These are phyloP conservation scores for Cherax destructor DNA, from an alignment of 1,140 invertebrate species.

Conservation along the genomic window DNA sequence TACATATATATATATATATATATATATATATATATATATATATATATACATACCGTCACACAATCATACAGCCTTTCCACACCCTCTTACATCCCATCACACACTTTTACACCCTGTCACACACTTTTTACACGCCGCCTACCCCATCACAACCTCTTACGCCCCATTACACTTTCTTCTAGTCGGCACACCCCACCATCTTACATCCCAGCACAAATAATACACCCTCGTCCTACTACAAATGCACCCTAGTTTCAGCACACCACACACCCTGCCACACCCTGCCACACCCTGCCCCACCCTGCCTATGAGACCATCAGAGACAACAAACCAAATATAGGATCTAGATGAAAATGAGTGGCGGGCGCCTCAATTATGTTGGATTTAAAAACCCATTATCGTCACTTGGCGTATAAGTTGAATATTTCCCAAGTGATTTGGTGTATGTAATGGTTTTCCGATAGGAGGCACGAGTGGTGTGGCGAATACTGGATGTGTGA, in stretches of 20 bases:
- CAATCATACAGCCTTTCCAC: neutral
- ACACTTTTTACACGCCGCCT: too few species aligned
- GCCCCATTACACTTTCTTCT: neutral
- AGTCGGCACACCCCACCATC: too few species aligned
- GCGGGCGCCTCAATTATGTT: slow-evolving; percentile 16
- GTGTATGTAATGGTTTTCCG: slow-evolving; percentile 40
- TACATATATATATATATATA: slow-evolving; percentile 9
- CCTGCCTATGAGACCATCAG: neutral
- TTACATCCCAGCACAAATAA: neutral
- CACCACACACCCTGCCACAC: neutral
- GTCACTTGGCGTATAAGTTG: slow-evolving; percentile 25
- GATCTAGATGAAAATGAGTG: neutral
- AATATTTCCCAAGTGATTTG: slow-evolving; percentile 35
- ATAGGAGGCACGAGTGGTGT: neutral
- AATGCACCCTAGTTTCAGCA: neutral
- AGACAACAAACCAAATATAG: slow-evolving; percentile 6
- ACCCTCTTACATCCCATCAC: too few species aligned
- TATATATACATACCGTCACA: neutral
- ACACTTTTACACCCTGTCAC: too few species aligned
- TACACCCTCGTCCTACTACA: neutral
- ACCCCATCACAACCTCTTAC: neutral
- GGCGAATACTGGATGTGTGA: neutral
- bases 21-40: neutral
- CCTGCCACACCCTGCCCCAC: too few species aligned
- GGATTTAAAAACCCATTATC: slow-evolving; percentile 36